Base-by-base conservation (phyloP, 2,797 vertebrate genomes). In the Chaetodon trifasciatus region DNA sequence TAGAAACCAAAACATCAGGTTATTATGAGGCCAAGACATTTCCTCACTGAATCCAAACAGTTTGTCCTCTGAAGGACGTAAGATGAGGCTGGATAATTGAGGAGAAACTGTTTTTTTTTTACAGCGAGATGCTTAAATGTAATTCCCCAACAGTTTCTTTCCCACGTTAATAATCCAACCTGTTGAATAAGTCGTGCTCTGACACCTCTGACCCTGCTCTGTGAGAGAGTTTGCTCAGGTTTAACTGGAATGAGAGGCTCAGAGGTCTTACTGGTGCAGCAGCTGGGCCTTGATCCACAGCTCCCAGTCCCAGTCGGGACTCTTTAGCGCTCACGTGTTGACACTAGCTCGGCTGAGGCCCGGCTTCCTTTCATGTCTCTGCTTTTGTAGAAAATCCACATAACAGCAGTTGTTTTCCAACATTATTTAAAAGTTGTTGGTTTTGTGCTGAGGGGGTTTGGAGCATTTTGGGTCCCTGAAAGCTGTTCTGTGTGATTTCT, bases 231-330 rank as follows among this genome's bases (percentile, higher is more conserved):
- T 82, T 74, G 16, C n/a, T 74, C 78, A 40, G 82, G 53, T 85
- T 78, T 11, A 68, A 65, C 79, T 5, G 77, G 76, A 71, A 24
- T 17, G 57, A 71, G 71, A 52, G 44, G 69, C 76, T 66, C 78
- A 8, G 78, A 57, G 81, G 68, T 75, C 58, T 60, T 3, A 52
- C 23, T 60, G 79, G 53, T 84, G 72, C 47, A 83, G 74, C 87
- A 88, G 84, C 86, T 89, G 90, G 82, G 24, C 63, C 78, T 19
- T 70, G 78, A 78, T 78, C 86, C 83, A 8, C 82, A 39, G 64
- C 62, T 70, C 76, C 58, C 37, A 49, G 64, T 67, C 71, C 57
- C 66, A 19, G 56, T 52, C 23, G 1, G 46, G 67, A 32, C 79
- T 75, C 67, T 63, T 57, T 1, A 71, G 32, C 8, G 35, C 60